These are phyloP conservation scores for Cactoblastis cactorum DNA, from an alignment of 2,888 invertebrate genomes.

Conservation along the genomic window DNA sequence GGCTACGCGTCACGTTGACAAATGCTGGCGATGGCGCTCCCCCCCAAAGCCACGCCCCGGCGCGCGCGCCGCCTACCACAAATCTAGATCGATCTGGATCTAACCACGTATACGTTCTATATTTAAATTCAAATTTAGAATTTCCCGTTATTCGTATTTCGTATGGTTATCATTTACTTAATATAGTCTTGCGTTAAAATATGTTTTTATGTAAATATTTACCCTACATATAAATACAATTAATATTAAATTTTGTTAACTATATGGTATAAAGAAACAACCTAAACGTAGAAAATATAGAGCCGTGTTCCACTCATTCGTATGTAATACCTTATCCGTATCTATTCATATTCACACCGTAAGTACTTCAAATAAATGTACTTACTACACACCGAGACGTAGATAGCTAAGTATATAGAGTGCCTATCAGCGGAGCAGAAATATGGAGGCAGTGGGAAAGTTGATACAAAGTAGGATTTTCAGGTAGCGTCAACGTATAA, in stretches of 20 bases:
- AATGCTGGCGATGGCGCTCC: slow-evolving; percentile 59
- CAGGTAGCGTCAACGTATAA: slow-evolving; percentile 56
- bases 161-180: not conserved
- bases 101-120: slow-evolving; percentile 27
- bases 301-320: not conserved
- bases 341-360: slow-evolving; percentile 13
- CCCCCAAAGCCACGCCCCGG: slow-evolving; percentile 50
- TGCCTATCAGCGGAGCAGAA: slow-evolving; percentile 58
- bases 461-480: slow-evolving; percentile 73
- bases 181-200: not conserved
- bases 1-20: slow-evolving; percentile 51
- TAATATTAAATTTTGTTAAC: not conserved
- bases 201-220: not conserved
- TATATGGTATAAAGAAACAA: not conserved
- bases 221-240: no score
- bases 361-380: slow-evolving; percentile 30
- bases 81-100: slow-evolving; percentile 70
- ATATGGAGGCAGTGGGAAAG: slow-evolving; percentile 70
- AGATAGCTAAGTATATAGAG: slow-evolving; percentile 52
- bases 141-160: not conserved
- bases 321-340: not conserved
- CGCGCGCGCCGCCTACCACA: slow-evolving; percentile 57
- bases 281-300: not conserved
- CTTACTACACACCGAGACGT: slow-evolving; percentile 37
- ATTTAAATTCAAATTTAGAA: slow-evolving; percentile 5